Conservation (phyloP, 2,888 invertebrate genomes). For the Stenodera caucasica region DNA sequence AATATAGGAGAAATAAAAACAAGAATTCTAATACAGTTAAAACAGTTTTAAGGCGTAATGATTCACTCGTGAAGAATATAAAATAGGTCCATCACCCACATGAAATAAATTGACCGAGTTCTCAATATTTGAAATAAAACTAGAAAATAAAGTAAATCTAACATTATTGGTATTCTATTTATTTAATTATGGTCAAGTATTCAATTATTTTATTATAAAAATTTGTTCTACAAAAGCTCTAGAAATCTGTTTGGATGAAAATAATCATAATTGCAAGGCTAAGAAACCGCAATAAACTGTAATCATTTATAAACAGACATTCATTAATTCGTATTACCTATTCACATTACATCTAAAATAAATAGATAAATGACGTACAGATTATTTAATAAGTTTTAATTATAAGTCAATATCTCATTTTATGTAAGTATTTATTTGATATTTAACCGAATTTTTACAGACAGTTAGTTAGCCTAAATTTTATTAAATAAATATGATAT, state of each 20-base stretch:
- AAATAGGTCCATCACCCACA: neutral
- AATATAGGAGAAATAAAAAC: neutral
- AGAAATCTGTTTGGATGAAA: too few species aligned
- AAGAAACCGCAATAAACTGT: slow-evolving; percentile 38
- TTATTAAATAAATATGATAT: neutral
- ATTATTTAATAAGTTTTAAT: neutral
- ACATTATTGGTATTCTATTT: too few species aligned
- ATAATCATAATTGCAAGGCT: slow-evolving; percentile 34
- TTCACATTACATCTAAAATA: neutral
- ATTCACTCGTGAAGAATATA: too few species aligned
- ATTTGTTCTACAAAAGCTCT: too few species aligned
- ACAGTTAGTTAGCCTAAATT: slow-evolving; percentile 1
- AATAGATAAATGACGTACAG: neutral
- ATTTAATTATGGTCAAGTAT: too few species aligned
- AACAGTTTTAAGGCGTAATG: neutral
- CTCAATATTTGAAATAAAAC: neutral
- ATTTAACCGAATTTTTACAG: too few species aligned
- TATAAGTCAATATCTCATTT: neutral
- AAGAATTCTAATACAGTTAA: neutral
- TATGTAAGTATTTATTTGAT: too few species aligned
- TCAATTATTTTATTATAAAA: too few species aligned
- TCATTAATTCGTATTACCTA: neutral
- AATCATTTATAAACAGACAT: slow-evolving; percentile 23
- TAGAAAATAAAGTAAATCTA: too few species aligned
- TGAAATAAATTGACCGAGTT: neutral